Percentiles rank a stretch among this genome's conserved stretches.
These are phyloP conservation scores for Neelides sp. DNA, from an alignment of 1,140 invertebrate genomes.

Conservation along the genomic window DNA sequence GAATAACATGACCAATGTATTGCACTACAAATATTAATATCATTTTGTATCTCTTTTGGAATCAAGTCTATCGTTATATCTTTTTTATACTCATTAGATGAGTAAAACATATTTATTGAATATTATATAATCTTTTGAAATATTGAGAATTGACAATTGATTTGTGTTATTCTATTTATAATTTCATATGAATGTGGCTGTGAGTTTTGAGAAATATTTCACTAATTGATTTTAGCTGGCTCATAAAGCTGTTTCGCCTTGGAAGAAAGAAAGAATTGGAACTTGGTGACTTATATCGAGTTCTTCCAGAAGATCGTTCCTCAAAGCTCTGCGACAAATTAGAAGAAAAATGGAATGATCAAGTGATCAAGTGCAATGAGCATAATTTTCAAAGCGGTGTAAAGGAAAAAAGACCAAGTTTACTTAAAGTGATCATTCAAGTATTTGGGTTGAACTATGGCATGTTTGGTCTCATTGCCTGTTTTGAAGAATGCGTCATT, in stretches of 20 bases:
- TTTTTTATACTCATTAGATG: too few species aligned
- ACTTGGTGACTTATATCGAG: constrained; percentile 19
- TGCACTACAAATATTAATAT: too few species aligned
- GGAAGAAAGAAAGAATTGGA: constrained; percentile 19
- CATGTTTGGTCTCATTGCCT: constrained; percentile 4
- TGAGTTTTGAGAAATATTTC: too few species aligned
- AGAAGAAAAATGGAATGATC: constrained; percentile 14
- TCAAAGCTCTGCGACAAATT: constrained; percentile 15
- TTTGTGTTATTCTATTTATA: too few species aligned
- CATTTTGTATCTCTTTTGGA: too few species aligned
- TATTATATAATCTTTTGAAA: too few species aligned
- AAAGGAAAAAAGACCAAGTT: neutral
- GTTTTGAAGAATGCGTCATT: constrained; percentile 15
- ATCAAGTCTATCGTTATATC: too few species aligned
- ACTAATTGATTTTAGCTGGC: constrained; percentile 28
- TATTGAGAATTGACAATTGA: too few species aligned
- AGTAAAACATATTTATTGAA: too few species aligned
- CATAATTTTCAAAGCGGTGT: neutral
- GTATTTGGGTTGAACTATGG: neutral
- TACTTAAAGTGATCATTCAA: constrained; percentile 2
- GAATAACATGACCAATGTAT: too few species aligned
- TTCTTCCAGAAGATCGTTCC: constrained; percentile 13
- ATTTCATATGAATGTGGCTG: too few species aligned
- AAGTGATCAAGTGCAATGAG: neutral
- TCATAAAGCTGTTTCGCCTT: constrained; percentile 9